Base-by-base conservation (phyloP, 1,140 invertebrate genomes). In the Leptinotarsa lineolata region DNA sequence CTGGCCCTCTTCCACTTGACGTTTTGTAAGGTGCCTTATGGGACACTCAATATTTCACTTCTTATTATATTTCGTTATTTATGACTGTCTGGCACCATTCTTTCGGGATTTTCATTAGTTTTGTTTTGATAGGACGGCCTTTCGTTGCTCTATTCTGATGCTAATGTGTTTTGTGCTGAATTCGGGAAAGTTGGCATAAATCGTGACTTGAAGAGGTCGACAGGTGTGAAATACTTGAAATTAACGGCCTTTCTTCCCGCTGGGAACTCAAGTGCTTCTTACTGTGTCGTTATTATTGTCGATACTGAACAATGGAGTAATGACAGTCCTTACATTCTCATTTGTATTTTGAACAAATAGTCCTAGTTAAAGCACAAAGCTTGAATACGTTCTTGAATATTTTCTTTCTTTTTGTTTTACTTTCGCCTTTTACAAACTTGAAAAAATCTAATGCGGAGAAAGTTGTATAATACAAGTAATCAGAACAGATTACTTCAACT, bases 31-130 rank as follows among this genome's bases (percentile, higher is more conserved):
- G 67, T 68, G 67, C 30, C 67, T 68, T 16, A 22, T 16, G 30
- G 11, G 67, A 68, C 67, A 68, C 67, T 24, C 46, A 58, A 68
- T 68, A 68, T 68, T 68, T 68, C 67, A n/a, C 15, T 54, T 68
- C 8, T 68, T 68, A 68, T 68, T 68, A 63, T 63, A 63, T 22
- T 63, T 30, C 20, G n/a, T 21, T 63, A 21, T 63, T 63, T 63
- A 63, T 63, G 61, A 20, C 16, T 63, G 61, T 63, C 61, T 63
- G 61, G 24, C 20, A 20, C 21, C 61, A 22, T 63, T 63, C 61
- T 63, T 30, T 63, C 24, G 20, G 61, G 20, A 63, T 63, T 63
- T 63, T 63, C 61, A 63, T 63, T 63, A 63, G 61, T 22, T 63
- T 63, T 63, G 61, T 63, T 63, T 63, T 63, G 61, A 22, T 22